Conservation (phyloP, 1,140 invertebrate species). For the Octopus sinensis region DNA sequence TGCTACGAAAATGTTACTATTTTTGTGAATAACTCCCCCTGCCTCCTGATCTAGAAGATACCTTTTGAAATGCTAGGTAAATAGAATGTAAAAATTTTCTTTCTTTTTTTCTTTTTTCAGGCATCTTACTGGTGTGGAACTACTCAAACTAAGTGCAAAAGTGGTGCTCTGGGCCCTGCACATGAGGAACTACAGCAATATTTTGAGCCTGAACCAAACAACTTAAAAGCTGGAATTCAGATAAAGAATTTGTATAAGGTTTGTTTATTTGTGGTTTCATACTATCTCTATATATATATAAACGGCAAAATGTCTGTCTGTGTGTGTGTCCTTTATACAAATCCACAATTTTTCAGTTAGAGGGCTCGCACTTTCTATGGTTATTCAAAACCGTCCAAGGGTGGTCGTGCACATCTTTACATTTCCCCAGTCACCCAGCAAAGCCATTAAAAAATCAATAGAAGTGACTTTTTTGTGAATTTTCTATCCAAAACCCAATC, state of each 20-base stretch:
- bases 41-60: too few relatives aligned
- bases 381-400: too few relatives aligned
- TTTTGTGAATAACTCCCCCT: too few relatives aligned
- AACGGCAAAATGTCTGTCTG: not conserved
- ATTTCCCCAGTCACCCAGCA: too few relatives aligned
- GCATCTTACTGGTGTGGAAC: constrained; percentile 61
- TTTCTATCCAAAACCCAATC: too few relatives aligned
- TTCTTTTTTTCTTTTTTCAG: constrained; percentile 17
- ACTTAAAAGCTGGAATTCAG: constrained; percentile 60
- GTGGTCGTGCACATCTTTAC: too few relatives aligned
- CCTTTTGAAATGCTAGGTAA: too few relatives aligned
- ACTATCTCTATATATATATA: not conserved
- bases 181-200: constrained; percentile 30
- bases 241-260: not conserved
- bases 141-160: constrained; percentile 8
- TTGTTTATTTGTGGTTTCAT: not conserved
- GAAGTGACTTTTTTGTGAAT: too few relatives aligned
- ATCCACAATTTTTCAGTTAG: too few relatives aligned
- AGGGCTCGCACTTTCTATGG: too few relatives aligned
- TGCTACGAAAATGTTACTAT: too few relatives aligned
- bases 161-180: not conserved
- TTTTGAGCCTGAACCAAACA: constrained; percentile 64
- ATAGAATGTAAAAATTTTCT: not conserved
- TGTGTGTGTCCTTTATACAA: not conserved
- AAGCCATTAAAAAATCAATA: too few relatives aligned